Percentiles rank a stretch among this genome's conserved stretches.
These are phyloP conservation scores for Byasa hedistus DNA, from an alignment of 2,888 invertebrate species.

Conservation along the genomic window DNA sequence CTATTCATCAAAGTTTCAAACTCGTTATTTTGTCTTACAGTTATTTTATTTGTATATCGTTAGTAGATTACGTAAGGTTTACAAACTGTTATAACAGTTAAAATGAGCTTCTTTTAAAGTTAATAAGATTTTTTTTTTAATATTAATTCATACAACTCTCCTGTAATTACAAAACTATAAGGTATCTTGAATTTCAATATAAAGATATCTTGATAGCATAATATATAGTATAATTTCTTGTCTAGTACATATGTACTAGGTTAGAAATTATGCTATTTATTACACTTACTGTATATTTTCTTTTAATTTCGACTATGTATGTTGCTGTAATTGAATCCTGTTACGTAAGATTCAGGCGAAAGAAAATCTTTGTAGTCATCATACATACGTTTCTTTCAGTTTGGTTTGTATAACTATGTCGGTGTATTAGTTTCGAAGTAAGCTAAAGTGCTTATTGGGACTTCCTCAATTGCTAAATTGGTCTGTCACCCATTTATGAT, in stretches of 20 bases:
- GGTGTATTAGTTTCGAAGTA: slow-evolving; percentile 47
- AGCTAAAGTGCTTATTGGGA: slow-evolving; percentile 60
- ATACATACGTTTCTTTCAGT: slow-evolving; percentile 2
- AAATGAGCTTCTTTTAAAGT: neutral
- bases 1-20: slow-evolving; percentile 8
- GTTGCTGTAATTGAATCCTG: neutral
- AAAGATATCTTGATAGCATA: too few relatives aligned
- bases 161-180: too few relatives aligned
- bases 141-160: too few relatives aligned
- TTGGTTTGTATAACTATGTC: slow-evolving; percentile 24
- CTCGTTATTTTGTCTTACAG: slow-evolving; percentile 9
- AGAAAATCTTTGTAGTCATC: neutral
- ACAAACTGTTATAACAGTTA: neutral
- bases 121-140: neutral
- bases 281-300: neutral
- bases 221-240: too few relatives aligned
- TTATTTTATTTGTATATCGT: neutral
- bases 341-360: neutral
- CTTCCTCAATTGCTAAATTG: slow-evolving; percentile 74
- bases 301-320: neutral
- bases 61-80: neutral
- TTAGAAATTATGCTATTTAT: too few relatives aligned
- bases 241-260: too few relatives aligned
- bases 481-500: slow-evolving; percentile 61
- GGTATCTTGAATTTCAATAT: too few relatives aligned